Percentiles rank a stretch among this genome's conserved stretches.
Conservation (phyloP, 2,113 vertebrate genomes). For the Tenebrosternarchus preto region DNA sequence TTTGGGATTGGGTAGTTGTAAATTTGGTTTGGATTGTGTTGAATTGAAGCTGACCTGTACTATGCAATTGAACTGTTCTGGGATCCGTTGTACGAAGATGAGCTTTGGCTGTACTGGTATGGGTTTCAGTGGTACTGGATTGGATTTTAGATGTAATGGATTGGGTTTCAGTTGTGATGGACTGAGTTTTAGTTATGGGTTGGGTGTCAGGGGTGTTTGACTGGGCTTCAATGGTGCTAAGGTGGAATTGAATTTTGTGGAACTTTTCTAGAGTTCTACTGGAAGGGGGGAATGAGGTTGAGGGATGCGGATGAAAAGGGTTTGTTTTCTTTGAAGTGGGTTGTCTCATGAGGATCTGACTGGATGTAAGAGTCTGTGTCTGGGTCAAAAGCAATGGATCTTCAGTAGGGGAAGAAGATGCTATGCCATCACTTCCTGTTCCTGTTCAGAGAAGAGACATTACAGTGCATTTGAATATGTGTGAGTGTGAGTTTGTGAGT, state of each 20-base stretch:
- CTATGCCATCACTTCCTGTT: slow-evolving; percentile 27
- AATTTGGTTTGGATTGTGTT: neutral
- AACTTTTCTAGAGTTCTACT: neutral
- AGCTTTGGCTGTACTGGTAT: neutral
- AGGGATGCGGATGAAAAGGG: neutral
- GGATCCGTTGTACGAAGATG: neutral
- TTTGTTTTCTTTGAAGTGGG: slow-evolving; percentile 8
- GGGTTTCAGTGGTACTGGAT: neutral
- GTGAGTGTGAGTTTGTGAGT: neutral
- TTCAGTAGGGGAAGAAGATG: slow-evolving; percentile 30
- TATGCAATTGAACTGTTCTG: neutral
- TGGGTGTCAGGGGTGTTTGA: neutral
- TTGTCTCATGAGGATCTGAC: slow-evolving; percentile 20
- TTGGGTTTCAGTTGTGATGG: neutral
- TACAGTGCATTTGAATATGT: slow-evolving; percentile 16
- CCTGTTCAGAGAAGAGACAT: slow-evolving; percentile 38
- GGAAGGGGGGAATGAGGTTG: neutral
- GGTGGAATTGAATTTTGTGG: neutral
- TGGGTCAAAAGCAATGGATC: slow-evolving; percentile 34
- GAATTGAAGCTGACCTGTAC: neutral
- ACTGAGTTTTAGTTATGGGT: neutral
- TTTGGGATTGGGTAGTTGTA: neutral
- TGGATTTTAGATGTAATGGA: neutral
- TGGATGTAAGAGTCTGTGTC: slow-evolving; percentile 21
- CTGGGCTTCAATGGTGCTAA: neutral